A percentile compares a stretch with the other conserved stretches of the same genome.
These are phyloP conservation scores for Lasioglossum morio DNA, from an alignment of 2,888 invertebrate species.

Conservation along the genomic window DNA sequence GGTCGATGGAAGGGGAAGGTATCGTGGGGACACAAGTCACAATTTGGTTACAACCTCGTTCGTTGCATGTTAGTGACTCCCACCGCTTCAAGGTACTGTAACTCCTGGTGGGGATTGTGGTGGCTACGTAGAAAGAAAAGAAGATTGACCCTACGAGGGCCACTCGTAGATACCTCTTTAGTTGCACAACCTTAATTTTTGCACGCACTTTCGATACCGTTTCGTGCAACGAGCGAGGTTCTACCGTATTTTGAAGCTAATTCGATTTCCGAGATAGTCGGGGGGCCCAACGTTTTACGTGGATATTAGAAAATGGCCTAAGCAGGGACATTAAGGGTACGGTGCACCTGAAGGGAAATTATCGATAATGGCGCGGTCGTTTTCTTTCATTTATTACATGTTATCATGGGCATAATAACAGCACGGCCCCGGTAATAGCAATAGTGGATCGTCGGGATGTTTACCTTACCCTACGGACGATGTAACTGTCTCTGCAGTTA, in stretches of 20 bases:
- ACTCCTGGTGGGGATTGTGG: background rate
- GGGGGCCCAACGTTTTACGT: conserved; percentile 43
- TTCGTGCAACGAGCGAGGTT: background rate
- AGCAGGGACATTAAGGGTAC: conserved; percentile 69
- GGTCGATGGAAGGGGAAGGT: too few relatives aligned
- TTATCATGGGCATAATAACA: conserved; percentile 72
- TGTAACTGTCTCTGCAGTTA: conserved; percentile 45
- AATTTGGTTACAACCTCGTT: too few relatives aligned
- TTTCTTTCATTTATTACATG: conserved; percentile 74
- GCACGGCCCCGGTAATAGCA: conserved; percentile 66
- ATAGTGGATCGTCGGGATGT: conserved; percentile 64
- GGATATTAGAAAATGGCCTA: conserved; percentile 71
- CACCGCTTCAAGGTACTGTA: background rate
- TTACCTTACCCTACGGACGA: conserved; percentile 64
- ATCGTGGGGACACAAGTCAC: too few relatives aligned
- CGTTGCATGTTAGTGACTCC: background rate
- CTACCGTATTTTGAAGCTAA: conserved; percentile 38
- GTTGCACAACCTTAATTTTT: background rate
- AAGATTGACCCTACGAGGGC: too few relatives aligned
- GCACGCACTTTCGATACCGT: background rate
- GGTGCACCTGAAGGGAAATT: conserved; percentile 73
- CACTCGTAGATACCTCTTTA: too few relatives aligned
- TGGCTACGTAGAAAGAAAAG: background rate
- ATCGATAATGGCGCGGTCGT: conserved; percentile 73
- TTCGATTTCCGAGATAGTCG: conserved; percentile 54